Base-by-base conservation (phyloP, 1,140 invertebrate species). In the Nephotettix cincticeps region DNA sequence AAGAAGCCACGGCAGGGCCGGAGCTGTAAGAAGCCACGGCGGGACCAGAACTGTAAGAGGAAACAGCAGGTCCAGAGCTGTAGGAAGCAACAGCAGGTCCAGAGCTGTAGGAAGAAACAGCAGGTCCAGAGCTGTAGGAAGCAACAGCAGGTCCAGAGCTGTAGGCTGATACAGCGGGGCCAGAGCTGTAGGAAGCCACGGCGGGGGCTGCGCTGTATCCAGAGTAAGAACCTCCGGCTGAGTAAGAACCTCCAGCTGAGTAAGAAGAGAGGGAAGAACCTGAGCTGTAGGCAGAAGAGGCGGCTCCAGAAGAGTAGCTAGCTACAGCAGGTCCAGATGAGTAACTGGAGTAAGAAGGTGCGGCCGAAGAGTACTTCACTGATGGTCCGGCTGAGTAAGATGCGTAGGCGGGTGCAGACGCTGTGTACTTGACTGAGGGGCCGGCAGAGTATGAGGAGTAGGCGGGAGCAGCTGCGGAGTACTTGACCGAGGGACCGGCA, bases 191-290 rank as follows among this genome's bases (percentile, higher is more conserved):
- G 43, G 43, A 13, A 11, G 63, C 30, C 0, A 27, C 14, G 32
- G 66, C 36, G 25, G 73, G 45, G 1, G 47, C 45, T 21, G 66
- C 32, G 23, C 23, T 17, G 30, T 56, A 54, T 11, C n/a, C 58
- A 19, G 68, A 17, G 19, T 54, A 32, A 17, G 64, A 43, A 6
- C 71, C 63, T 27, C 73, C 69, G 6, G 71, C 51, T 25, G n/a
- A n/a, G 73, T 72, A 72, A 32, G 69, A 54, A 40, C 70, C 56
- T 21, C 56, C 58, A 21, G 73, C 63, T 17, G 75, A 19, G 11
- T 58, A 63, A 47, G 72, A 29, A 9, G 36, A 63, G 70, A 47
- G 43, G 2, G 71, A 30, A n/a, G 64, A 32, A 17, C 25, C 54
- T 29, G 72, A 14, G 32, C 13, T 3, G 25, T 45, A 32, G 4